Conservation (phyloP, 2,797 vertebrate species). For the Neomorphus geoffroyi region DNA sequence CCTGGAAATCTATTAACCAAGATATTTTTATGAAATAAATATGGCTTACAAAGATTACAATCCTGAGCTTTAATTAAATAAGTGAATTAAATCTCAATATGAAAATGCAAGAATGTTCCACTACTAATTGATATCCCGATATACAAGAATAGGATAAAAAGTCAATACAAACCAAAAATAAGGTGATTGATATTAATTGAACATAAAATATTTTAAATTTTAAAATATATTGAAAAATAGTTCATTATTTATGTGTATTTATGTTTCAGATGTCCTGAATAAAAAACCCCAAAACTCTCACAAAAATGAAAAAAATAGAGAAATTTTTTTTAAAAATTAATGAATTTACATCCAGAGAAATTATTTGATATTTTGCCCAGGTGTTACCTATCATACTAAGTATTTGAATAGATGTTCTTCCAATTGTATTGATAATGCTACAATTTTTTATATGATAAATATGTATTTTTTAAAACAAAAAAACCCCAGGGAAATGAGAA, state of each 20-base stretch:
- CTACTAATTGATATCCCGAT: constrained; percentile 47
- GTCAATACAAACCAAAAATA: constrained; percentile 58
- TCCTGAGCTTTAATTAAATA: constrained; percentile 63
- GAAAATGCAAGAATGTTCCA: constrained; percentile 52
- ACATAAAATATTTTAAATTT: constrained; percentile 48
- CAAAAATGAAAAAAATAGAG: constrained; percentile 31
- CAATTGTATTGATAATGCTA: constrained; percentile 1
- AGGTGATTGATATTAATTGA: constrained; percentile 49
- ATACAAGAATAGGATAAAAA: constrained; percentile 56
- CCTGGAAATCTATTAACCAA: constrained; percentile 12
- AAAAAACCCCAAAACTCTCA: not conserved
- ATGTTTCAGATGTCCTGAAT: constrained; percentile 39
- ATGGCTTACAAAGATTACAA: constrained; percentile 59
- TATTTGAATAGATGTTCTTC: not conserved
- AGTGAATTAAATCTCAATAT: constrained; percentile 52
- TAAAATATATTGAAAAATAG: constrained; percentile 45
- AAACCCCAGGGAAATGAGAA: constrained; percentile 61
- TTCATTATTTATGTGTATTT: constrained; percentile 22
- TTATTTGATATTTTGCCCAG: constrained; percentile 46
- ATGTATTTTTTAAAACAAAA: constrained; percentile 67
- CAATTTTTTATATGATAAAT: constrained; percentile 58
- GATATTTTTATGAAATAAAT: constrained; percentile 14
- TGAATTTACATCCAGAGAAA: constrained; percentile 1
- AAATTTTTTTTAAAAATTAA: constrained; percentile 51
- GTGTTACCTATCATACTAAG: constrained; percentile 28